Base-by-base conservation (phyloP, 2,797 vertebrate genomes). In the Phoebastria nigripes region DNA sequence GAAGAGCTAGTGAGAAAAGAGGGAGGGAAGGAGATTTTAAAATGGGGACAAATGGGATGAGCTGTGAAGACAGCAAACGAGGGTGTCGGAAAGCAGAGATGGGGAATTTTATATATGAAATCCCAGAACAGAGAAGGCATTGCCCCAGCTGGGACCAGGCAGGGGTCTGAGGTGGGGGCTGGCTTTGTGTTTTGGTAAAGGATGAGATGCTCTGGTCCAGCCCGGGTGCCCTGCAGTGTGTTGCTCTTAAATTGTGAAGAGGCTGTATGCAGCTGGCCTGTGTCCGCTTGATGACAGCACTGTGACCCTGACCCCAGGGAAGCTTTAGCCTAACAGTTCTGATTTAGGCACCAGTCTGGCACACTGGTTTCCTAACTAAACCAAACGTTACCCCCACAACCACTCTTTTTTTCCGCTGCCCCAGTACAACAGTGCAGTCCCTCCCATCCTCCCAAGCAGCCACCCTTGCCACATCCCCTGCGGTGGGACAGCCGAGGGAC, bases 211-310 rank as follows among this genome's bases (percentile, higher is more conserved):
- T 63, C 28, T 65, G 29, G 33, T 49, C 54, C 24, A 58, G 49
- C 62, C 24, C 20, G 3, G 17, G 19, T 65, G 33, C 46, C 28
- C 46, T 70, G 67, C 33, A 29, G 17, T 12, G 13, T 31, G 28
- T 62, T 67, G 29, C 33, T 89, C 31, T 66, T 41, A 61, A 29
- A 28, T 58, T 1, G 2, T 9, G 2, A 46, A 70, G 51, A 42
- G 42, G 17, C 67, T 82, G 11, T 42, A 28, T 3, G 19, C 54
- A 72, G 25, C 21, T 51, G 74, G 12, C 54, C 55, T 77, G 46
- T 0, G 0, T 56, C 66, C 1, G 1, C 29, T 49, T 54, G 31
- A 54, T 2, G 6, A 42, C 44, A 81, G 39, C 1, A 0, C 44
- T 44, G 61, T 66, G 20, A 37, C 74, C 37, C 44, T 56, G 41